These are phyloP conservation scores for Aphyosemion australe DNA, from an alignment of 2,113 vertebrate species.

Conservation along the genomic window DNA sequence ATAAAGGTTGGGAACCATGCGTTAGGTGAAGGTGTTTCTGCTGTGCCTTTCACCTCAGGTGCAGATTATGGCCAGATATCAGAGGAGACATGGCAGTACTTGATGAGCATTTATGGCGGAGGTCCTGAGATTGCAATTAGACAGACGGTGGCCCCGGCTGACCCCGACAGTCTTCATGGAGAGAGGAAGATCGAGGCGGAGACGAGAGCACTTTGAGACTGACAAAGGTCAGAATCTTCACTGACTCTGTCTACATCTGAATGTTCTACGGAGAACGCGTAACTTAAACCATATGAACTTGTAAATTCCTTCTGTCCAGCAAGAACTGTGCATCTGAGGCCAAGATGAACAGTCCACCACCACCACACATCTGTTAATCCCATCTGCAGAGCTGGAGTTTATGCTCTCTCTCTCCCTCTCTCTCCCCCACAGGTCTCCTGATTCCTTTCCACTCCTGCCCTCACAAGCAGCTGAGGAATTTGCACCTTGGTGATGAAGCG, in stretches of 20 bases:
- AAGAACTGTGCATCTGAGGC: background rate
- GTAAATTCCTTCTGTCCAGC: slow-evolving; percentile 25
- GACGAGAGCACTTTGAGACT: slow-evolving; percentile 86
- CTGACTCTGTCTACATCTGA: background rate
- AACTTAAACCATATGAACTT: slow-evolving; percentile 13
- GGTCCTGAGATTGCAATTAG: slow-evolving; percentile 93
- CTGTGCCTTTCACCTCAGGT: slow-evolving; percentile 71
- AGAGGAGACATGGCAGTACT: slow-evolving; percentile 93
- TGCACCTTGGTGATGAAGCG: slow-evolving; percentile 60
- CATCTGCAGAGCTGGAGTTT: background rate
- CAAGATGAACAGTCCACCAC: too few species aligned
- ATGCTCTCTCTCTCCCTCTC: slow-evolving; percentile 3
- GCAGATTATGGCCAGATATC: slow-evolving; percentile 99
- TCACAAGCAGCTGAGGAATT: slow-evolving; percentile 62
- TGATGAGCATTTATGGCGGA: slow-evolving; percentile 88
- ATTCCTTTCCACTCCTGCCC: slow-evolving; percentile 26
- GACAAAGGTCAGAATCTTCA: slow-evolving; percentile 39
- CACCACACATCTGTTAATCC: slow-evolving; percentile 28
- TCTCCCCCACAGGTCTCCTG: slow-evolving; percentile 41
- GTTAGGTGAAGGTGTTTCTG: background rate
- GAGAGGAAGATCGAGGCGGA: slow-evolving; percentile 97
- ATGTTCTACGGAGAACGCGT: background rate
- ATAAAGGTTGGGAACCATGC: too few species aligned
- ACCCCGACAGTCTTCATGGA: slow-evolving; percentile 83
- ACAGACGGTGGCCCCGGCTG: slow-evolving; percentile 84